Percentiles rank a stretch among this genome's conserved stretches.
Conservation (phyloP, 2,797 vertebrate genomes). For the Rousettus madagascariensis region DNA sequence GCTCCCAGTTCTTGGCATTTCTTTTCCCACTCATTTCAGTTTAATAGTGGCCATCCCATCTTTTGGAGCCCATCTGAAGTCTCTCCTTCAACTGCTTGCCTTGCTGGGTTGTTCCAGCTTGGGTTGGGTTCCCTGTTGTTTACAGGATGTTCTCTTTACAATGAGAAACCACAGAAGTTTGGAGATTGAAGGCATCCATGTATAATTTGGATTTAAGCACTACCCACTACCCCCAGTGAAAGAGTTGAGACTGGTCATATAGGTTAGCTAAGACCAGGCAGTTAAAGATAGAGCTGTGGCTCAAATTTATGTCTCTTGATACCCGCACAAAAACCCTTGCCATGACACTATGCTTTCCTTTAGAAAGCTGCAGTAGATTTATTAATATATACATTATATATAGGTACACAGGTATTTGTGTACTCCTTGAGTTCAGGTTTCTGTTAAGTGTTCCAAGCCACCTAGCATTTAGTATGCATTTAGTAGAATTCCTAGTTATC, state of each 20-base stretch:
- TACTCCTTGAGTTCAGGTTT: not conserved
- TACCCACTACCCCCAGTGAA: not conserved
- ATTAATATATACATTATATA: not conserved
- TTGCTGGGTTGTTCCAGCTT: not conserved
- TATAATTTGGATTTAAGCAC: not conserved
- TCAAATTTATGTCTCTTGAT: not conserved
- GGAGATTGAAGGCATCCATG: not conserved
- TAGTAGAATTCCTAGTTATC: constrained; percentile 20
- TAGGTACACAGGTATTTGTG: not conserved
- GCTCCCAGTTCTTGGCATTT: not conserved
- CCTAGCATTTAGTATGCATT: not conserved
- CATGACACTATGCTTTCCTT: not conserved
- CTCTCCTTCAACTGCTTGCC: not conserved
- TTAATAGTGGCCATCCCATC: not conserved
- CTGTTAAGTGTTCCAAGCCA: not conserved
- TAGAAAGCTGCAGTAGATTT: not conserved
- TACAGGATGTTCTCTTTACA: not conserved
- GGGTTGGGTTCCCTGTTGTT: not conserved
- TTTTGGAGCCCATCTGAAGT: not conserved
- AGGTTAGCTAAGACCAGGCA: not conserved
- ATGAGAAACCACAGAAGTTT: not conserved
- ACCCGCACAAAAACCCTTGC: not conserved
- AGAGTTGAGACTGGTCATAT: not conserved
- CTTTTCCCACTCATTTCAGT: not conserved
- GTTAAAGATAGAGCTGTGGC: not conserved